Percentiles rank a stretch among this genome's conserved stretches.
phyloP scores from a whole-genome alignment of 1,140 invertebrate genomes.

The Panagrolaimus sp. region DNA sequence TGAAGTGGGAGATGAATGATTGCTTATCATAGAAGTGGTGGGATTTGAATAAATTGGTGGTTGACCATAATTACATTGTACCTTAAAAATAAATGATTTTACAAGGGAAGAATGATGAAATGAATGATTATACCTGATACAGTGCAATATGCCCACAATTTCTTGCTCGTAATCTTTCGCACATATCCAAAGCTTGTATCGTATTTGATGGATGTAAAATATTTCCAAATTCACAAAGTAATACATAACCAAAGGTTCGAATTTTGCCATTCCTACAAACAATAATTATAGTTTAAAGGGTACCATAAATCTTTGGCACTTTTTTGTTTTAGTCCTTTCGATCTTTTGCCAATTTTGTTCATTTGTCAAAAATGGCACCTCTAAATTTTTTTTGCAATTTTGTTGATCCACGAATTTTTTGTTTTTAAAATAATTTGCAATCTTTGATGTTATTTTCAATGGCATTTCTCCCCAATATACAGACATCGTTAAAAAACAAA shows the following conservation, averaged over 20 bases:
- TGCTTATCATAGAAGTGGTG: background rate
- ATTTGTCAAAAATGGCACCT: too few relatives aligned
- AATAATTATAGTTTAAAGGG: background rate
- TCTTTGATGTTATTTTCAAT: too few relatives aligned
- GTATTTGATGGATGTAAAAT: conserved; percentile 52
- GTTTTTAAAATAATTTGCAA: too few relatives aligned
- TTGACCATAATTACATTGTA: conserved; percentile 7
- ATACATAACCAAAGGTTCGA: conserved; percentile 47
- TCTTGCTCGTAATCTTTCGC: conserved; percentile 45
- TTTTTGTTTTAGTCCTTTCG: too few relatives aligned
- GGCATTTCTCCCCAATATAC: too few relatives aligned
- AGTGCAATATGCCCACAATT: conserved; percentile 54
- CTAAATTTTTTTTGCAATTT: too few relatives aligned
- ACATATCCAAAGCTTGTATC: conserved; percentile 52
- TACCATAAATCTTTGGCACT: too few relatives aligned
- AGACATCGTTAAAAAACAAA: too few relatives aligned
- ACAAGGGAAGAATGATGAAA: background rate
- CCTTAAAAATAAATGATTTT: background rate
- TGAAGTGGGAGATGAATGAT: too few relatives aligned
- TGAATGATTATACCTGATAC: conserved; percentile 43
- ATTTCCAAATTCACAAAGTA: conserved; percentile 53
- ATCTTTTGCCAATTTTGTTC: too few relatives aligned
- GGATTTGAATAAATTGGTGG: background rate
- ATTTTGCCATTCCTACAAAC: conserved; percentile 23
- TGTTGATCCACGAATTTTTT: too few relatives aligned